Evolutionary conservation across 2,888 invertebrate species (phyloP).

Genomic region (Pelosia muscerda): DNA sequence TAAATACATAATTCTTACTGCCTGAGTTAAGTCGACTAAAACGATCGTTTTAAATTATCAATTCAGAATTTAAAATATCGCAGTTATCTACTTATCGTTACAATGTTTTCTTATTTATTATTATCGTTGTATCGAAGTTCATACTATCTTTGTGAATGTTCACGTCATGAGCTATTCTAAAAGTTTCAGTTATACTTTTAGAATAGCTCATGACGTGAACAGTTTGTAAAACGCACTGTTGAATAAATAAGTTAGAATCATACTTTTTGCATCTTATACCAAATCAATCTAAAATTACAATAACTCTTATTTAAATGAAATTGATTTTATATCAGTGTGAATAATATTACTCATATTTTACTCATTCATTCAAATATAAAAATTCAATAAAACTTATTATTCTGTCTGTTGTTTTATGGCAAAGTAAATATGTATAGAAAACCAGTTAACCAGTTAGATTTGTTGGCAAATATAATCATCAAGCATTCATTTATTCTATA

Average conservation of each 20-base stretch:
- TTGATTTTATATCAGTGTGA: background rate
- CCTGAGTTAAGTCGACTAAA: background rate
- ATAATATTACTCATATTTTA: background rate
- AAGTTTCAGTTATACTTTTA: no score
- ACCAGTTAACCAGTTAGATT: background rate
- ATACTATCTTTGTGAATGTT: background rate
- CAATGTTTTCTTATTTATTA: no score
- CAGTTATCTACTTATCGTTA: no score
- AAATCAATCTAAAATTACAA: background rate
- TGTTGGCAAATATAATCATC: background rate
- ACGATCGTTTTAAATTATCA: no score
- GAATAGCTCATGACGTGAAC: background rate
- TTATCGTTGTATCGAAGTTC: no score
- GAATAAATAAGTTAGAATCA: no score
- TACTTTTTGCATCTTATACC: no score
- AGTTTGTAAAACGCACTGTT: no score
- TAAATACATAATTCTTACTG: background rate
- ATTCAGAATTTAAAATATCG: no score
- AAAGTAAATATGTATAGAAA: background rate
- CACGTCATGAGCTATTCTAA: no score
- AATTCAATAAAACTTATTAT: background rate
- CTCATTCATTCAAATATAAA: background rate
- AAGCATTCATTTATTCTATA: background rate
- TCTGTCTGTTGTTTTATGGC: background rate
- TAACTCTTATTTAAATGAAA: background rate